Base-by-base conservation (phyloP, 2,888 invertebrate species). In the Sminthurides aquaticus region DNA sequence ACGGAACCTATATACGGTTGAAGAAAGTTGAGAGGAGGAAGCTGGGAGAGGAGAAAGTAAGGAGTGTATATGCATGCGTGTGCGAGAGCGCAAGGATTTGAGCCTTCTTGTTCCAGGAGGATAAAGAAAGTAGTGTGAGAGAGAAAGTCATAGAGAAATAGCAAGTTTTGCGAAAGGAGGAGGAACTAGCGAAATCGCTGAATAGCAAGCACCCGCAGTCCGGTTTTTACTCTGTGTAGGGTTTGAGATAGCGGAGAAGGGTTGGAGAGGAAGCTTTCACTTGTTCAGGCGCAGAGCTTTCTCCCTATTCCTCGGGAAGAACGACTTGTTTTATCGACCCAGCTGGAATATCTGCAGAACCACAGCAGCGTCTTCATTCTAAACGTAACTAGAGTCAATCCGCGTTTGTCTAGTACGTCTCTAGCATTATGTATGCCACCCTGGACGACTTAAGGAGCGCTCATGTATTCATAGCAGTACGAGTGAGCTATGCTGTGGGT, bases 311-410 rank as follows among this genome's bases (percentile, higher is more conserved):
- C 43, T 34, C 5, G 5, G 43, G 43, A 34, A 34, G 43, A 34
- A 34, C 43, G 43, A 34, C 43, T 62, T 48, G 26, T 62, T 34
- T 62, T 62, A 62, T 62, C 62, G 62, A 62, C 62, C 62, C 48
- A 28, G 27, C 26, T 56, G 43, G n/a, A 56, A 59, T 29, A 59
- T 59, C 59, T 59, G 59, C 59, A 59, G 59, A 29, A 60, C 60
- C 60, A 52, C 60, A 60, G 52, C 43, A 34, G 59, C 59, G 59
- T 48, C 59, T 59, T 59, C n/a, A n/a, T n/a, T n/a, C n/a, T n/a
- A n/a, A n/a, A n/a, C n/a, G n/a, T n/a, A n/a, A n/a, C n/a, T n/a
- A n/a, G n/a, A n/a, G n/a, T n/a, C n/a, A n/a, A n/a, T n/a, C n/a
- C n/a, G n/a, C n/a, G n/a, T n/a, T n/a, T n/a, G n/a, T n/a, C n/a